Base-by-base conservation (phyloP, 1,140 invertebrate genomes). In the Aphelinus certus region DNA sequence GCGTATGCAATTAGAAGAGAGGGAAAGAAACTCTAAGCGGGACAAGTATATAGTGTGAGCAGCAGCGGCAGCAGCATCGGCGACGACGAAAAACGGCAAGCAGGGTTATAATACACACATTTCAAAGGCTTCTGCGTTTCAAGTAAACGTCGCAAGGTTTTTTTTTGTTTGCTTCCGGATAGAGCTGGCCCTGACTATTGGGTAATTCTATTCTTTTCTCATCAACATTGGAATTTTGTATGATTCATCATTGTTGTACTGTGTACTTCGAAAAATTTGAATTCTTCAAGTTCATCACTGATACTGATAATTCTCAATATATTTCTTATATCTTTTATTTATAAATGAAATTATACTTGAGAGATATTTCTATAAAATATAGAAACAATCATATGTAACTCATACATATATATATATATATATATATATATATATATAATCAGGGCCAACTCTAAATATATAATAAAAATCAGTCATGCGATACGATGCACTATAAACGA, bases 381-480 rank as follows among this genome's bases (percentile, higher is more conserved):
- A 26, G 26, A 26, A 26, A 26, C 26, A 26, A 26, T 26, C 26
- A 26, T 26, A 26, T 26, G 26, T 26, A 26, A 26, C 26, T 26
- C 26, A 26, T 26, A 26, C 26, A 26, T 26, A 26, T 26, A 26
- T 26, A 26, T 26, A 26, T 26, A 26, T 26, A 26, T 26, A 45
- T 55, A 56, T 26, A 26, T 26, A 26, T 26, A 26, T 26, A 26
- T 26, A 26, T 26, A 26, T 26, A 45, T 55, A 56, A 53, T 53
- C 49, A 66, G 51, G 56, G 51, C 51, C 64, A 53, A 45, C 6
- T 42, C 42, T 9, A 9, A 43, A 42, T 47, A 66, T 46, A 70
- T 45, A 62, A 51, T 45, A 9, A 53, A 57, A 70, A 70, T 75
- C 67, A 64, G 7, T 69, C 66, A 75, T 75, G 66, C 66, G n/a